phyloP scores from a whole-genome alignment of 2,888 invertebrate species.

The Pycnomerus fuliginosus region DNA sequence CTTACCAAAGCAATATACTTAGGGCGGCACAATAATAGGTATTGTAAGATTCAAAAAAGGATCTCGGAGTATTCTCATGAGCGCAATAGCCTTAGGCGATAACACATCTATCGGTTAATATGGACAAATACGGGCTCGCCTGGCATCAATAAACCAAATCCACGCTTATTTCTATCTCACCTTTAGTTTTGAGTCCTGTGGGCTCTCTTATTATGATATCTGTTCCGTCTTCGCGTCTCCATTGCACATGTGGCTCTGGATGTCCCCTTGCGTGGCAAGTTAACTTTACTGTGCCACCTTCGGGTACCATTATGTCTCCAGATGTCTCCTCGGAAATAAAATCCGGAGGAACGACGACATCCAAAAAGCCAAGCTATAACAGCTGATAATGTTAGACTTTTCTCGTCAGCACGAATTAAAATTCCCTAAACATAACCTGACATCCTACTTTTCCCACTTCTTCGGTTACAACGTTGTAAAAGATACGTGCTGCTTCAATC shows the following conservation, averaged over 20 bases:
- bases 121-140: conserved; percentile 31
- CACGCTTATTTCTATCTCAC: conserved; percentile 35
- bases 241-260: conserved; percentile 76
- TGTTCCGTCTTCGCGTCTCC: conserved; percentile 81
- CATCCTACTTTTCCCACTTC: conserved; percentile 14
- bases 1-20: conserved; percentile 48
- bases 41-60: conserved; percentile 47
- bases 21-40: conserved; percentile 45
- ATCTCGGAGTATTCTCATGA: conserved; percentile 37
- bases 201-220: conserved; percentile 77
- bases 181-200: conserved; percentile 54
- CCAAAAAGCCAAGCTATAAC: conserved; percentile 76
- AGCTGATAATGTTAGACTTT: conserved; percentile 22
- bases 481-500: too few species aligned
- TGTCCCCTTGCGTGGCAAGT: conserved; percentile 75
- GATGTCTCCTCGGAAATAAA: conserved; percentile 84
- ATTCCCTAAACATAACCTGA: conserved; percentile 14
- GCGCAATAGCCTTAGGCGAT: conserved; percentile 28
- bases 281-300: conserved; percentile 71
- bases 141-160: too few species aligned
- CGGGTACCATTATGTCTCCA: conserved; percentile 85
- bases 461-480: conserved; percentile 6
- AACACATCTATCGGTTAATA: conserved; percentile 35
- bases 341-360: conserved; percentile 90
- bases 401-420: conserved; percentile 12